Evolutionary conservation across 92 coral and sea anemone species (phyloP), one percentile per base, ranked within the genome.

Genomic region (Palythoa heliodiscus): DNA sequence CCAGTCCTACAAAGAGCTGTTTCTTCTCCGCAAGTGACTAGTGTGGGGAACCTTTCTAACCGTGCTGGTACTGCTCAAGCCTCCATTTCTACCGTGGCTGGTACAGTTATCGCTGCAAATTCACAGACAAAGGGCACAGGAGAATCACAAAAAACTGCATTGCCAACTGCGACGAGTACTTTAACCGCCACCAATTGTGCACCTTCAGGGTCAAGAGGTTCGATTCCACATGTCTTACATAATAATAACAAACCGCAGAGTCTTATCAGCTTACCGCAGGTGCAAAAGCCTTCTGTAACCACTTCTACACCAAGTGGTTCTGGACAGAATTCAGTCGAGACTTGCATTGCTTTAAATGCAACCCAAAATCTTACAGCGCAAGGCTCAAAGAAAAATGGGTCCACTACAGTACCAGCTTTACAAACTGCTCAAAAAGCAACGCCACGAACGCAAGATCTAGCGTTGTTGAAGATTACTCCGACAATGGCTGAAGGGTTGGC

Each of bases 401-500:
- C 58, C 14, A 11, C 35, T 1, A 48, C 39, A 35, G 35, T 61
- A 38, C 83, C 19, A 13, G n/a, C 10, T 3, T n/a, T 14, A 16
- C 73, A 52, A 25, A n/a, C 84, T 5, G 38, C 73, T n/a, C 6
- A 54, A 47, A 70, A 47, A 13, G 38, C 60, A 14, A 23, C 73
- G 12, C 43, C 74, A 1, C 47, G n/a, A 64, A 15, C 63, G 20
- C 84, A 14, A 47, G 74, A 80, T 24, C 8, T 80, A 58, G 55
- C 84, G 14, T 13, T 66, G 11, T 14, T 80, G 73, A 66, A 43
- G 73, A 80, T 80, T 22, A 80, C 74, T 11, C 73, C 73, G 23
- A 35, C 73, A 20, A 80, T 80, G 84, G 84, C 84, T 20, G 11
- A 47, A 7, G 60, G 22, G 20, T 39, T 80, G 16, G 61, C 73